These are phyloP conservation scores for Gastrophryne carolinensis DNA, from an alignment of 2,797 vertebrate genomes.

Conservation along the genomic window DNA sequence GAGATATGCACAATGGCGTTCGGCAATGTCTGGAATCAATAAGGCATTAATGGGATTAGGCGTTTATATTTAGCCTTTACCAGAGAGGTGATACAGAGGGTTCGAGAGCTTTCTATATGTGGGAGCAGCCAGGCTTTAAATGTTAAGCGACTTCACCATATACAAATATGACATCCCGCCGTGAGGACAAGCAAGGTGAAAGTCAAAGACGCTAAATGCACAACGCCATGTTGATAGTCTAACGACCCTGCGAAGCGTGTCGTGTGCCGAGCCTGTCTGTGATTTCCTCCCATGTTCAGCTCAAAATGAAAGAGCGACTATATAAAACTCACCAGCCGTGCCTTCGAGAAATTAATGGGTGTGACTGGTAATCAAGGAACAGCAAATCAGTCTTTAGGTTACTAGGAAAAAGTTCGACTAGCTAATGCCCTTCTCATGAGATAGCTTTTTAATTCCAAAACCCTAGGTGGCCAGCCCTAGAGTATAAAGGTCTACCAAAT, in stretches of 20 bases:
- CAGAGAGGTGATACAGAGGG: not conserved
- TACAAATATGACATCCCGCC: not conserved
- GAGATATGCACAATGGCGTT: not conserved
- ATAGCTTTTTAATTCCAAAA: no score
- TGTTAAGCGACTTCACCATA: not conserved
- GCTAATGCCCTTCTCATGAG: no score
- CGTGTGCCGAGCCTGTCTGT: not conserved
- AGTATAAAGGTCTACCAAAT: no score
- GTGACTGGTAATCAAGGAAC: not conserved
- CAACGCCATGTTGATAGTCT: not conserved
- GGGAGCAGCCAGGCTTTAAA: not conserved
- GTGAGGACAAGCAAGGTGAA: not conserved
- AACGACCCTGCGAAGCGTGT: not conserved
- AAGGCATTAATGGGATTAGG: not conserved
- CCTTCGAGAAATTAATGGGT: not conserved
- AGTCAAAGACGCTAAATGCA: not conserved
- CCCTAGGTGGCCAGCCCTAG: no score
- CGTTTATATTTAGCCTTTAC: not conserved
- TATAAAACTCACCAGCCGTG: not conserved
- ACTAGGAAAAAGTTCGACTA: no score
- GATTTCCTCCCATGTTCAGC: not conserved
- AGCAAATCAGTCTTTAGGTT: not conserved
- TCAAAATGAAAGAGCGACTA: not conserved
- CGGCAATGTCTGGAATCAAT: not conserved
- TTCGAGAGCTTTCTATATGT: not conserved